Evolutionary conservation across 2,888 invertebrate species (phyloP).

Genomic region (Desoria tigrina): DNA sequence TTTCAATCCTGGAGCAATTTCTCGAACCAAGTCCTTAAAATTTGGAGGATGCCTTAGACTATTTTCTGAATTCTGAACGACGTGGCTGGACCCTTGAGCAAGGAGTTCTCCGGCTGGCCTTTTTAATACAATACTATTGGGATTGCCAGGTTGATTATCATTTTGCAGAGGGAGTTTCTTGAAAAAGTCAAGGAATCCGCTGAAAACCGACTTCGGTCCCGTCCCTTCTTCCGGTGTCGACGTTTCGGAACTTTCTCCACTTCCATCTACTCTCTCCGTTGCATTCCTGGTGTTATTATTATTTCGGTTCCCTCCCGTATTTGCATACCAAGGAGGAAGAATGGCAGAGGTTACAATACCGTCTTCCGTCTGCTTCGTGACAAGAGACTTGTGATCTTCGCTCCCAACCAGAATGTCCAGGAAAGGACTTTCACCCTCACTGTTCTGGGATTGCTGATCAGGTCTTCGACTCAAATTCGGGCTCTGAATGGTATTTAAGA

Average conservation of each 20-base stretch:
- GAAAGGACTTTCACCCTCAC: conserved; percentile 30
- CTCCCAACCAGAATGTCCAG: conserved; percentile 49
- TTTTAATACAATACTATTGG: conserved; percentile 29
- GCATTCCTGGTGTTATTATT: background rate
- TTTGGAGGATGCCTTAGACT: background rate
- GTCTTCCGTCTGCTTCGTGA: conserved; percentile 50
- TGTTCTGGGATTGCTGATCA: conserved; percentile 6
- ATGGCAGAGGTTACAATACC: conserved; percentile 52
- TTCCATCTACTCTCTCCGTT: background rate
- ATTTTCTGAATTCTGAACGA: background rate
- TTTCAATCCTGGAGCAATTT: background rate
- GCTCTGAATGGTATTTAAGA: conserved; percentile 43
- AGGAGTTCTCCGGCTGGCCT: conserved; percentile 17
- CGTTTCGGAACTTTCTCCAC: conserved; percentile 13
- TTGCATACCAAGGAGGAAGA: conserved; percentile 51
- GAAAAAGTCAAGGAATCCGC: conserved; percentile 10
- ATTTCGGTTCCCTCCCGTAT: conserved; percentile 18
- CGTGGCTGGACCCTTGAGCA: conserved; percentile 18
- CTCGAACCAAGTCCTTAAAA: conserved; percentile 8
- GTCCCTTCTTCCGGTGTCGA: conserved; percentile 1
- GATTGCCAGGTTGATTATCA: conserved; percentile 7
- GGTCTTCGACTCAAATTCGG: conserved; percentile 40
- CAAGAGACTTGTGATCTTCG: conserved; percentile 46
- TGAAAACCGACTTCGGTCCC: background rate
- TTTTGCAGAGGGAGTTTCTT: conserved; percentile 1